Conservation (phyloP, 1,140 invertebrate genomes). For the Saccostrea glomerata region DNA sequence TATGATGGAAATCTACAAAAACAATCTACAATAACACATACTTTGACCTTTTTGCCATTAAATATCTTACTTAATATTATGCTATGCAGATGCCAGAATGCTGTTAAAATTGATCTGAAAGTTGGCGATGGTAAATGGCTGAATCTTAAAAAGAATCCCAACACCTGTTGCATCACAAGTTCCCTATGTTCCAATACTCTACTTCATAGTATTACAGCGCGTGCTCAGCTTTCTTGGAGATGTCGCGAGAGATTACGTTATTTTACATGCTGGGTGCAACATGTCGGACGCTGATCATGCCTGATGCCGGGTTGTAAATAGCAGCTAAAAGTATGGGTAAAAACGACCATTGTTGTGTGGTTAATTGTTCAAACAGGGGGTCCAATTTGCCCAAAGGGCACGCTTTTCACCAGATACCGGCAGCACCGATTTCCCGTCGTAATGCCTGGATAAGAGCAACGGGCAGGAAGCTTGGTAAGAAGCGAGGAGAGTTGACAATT, state of each 20-base stretch:
- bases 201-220: not conserved
- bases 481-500: conserved; percentile 20
- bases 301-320: no score
- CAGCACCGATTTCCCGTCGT: not conserved
- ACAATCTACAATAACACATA: no score
- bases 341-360: conserved; percentile 37
- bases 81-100: no score
- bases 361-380: conserved; percentile 27
- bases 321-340: not conserved
- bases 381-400: conserved; percentile 32
- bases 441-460: conserved; percentile 48
- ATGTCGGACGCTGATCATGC: no score
- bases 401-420: conserved; percentile 45
- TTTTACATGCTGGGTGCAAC: not conserved
- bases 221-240: not conserved
- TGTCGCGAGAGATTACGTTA: not conserved
- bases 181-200: no score
- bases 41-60: no score
- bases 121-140: no score
- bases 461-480: conserved; percentile 16
- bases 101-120: no score
- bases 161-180: no score
- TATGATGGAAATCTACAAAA: no score
- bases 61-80: no score
- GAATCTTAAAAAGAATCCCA: no score